phyloP scores from a whole-genome alignment of 2,888 invertebrate genomes.

The Argyresthia goedartella region DNA sequence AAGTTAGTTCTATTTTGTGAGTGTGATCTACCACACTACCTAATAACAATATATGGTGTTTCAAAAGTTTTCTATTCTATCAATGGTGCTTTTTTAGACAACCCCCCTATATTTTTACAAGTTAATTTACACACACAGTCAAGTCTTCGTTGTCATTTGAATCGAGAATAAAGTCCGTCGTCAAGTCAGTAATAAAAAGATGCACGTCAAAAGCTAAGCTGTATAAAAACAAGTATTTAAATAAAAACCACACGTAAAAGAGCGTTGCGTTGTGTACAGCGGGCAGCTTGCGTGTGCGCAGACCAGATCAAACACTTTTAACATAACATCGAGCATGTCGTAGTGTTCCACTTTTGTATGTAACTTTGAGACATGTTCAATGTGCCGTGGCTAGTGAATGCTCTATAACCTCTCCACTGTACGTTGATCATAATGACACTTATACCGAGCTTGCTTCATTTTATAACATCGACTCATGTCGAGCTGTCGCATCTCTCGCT shows the following conservation, averaged over 20 bases:
- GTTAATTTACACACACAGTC: neutral
- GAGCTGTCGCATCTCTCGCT: no score
- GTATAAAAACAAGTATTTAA: slow-evolving; percentile 28
- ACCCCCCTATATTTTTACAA: slow-evolving; percentile 6
- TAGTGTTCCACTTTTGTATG: no score
- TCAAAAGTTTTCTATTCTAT: neutral
- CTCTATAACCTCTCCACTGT: no score
- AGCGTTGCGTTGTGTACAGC: slow-evolving; percentile 14
- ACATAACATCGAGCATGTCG: no score
- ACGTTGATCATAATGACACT: no score
- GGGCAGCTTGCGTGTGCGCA: slow-evolving; percentile 9
- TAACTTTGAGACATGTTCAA: no score
- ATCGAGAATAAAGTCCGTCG: neutral
- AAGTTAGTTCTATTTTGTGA: slow-evolving; percentile 1
- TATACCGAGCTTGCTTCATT: no score
- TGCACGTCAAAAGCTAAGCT: slow-evolving; percentile 63
- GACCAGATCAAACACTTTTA: no score
- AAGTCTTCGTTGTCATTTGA: neutral
- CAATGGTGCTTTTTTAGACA: no score
- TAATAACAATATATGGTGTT: slow-evolving; percentile 11
- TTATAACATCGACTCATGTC: no score
- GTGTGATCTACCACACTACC: slow-evolving; percentile 3
- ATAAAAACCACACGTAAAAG: slow-evolving; percentile 48
- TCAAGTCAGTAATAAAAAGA: slow-evolving; percentile 11
- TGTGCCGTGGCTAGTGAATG: no score